Conservation (phyloP, 2,113 vertebrate species). For the Xenotilapia flavipinnis region DNA sequence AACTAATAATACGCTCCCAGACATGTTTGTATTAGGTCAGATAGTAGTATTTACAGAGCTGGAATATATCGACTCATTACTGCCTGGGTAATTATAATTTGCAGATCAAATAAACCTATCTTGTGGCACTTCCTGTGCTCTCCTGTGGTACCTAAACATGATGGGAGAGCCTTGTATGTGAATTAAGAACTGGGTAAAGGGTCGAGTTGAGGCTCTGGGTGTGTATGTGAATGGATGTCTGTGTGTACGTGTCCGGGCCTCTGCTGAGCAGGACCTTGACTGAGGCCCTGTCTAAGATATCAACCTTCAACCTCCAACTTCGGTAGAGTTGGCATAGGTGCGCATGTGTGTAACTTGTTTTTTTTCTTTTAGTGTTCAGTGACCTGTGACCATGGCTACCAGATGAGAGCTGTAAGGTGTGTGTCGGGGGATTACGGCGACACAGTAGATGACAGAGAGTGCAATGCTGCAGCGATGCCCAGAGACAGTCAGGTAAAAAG, state of each 20-base stretch:
- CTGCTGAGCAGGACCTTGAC: slow-evolving; percentile 6
- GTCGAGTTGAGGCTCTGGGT: background rate
- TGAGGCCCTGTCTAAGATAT: slow-evolving; percentile 13
- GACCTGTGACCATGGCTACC: slow-evolving; percentile 85
- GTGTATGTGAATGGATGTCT: background rate
- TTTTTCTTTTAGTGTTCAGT: slow-evolving; percentile 78
- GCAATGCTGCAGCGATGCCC: slow-evolving; percentile 79
- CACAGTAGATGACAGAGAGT: slow-evolving; percentile 77
- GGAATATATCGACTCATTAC: slow-evolving; percentile 22
- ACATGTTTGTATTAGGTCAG: slow-evolving; percentile 23
- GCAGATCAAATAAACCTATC: slow-evolving; percentile 62
- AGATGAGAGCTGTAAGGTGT: slow-evolving; percentile 84
- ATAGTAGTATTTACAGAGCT: slow-evolving; percentile 42
- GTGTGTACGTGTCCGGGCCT: background rate
- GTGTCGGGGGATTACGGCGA: slow-evolving; percentile 69
- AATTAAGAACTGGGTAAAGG: slow-evolving; percentile 31
- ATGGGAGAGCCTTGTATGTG: background rate
- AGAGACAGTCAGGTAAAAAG: slow-evolving; percentile 80
- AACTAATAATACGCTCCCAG: background rate
- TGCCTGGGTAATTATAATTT: slow-evolving; percentile 55
- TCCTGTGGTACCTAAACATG: background rate
- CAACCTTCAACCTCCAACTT: slow-evolving; percentile 8
- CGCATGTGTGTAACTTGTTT: slow-evolving; percentile 21
- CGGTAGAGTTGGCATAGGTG: slow-evolving; percentile 14
- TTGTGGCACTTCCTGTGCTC: slow-evolving; percentile 42